Base-by-base conservation (phyloP, 64 coral and sea anemone species). In the Stichodactyla mertensii region DNA sequence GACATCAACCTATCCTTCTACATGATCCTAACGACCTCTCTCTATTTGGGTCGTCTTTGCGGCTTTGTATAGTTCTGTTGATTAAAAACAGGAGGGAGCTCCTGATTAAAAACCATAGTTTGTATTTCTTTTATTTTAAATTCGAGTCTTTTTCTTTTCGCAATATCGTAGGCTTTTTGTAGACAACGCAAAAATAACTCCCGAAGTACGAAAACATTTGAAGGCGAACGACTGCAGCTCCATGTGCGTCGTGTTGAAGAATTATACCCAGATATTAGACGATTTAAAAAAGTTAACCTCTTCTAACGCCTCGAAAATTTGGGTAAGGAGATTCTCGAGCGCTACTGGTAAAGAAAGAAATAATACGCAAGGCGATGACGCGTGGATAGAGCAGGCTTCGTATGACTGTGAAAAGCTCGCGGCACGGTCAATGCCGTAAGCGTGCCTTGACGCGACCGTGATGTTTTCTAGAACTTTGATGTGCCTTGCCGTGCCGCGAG, bases 241-340 rank as follows among this genome's bases (percentile, higher is more conserved):
- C 3, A 36, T 53, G 10, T 57, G 86, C 77, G 57, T 77, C 0
- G 23, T 82, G 5, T 36, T 92, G 60, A 92, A 92, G 64, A 85
- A 61, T 10, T 89, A 91, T 27, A 9, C 84, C 4, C 70, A 87
- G 62, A 92, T 95, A 24, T 27, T 22, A 36, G 87, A 92, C 61
- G 85, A 84, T 14, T 64, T 84, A 56, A 62, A 85, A 8, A 80
- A 87, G 19, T 74, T 78, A 54, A 45, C 77, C 7, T 92, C 86
- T 64, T 57, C 86, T 10, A 79, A 36, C 26, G n/a, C 66, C 55
- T 86, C 89, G 53, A 89, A 92, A 53, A 86, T 95, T 11, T 95
- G 93, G 93, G 93, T 95, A 87, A 86, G 61, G 52, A 45, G 36
- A 45, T 45, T 45, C 36, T 45, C 36, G 36, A 45, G 36, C 36